Conservation (phyloP, 2,113 vertebrate genomes). For the Oreochromis spilurus region DNA sequence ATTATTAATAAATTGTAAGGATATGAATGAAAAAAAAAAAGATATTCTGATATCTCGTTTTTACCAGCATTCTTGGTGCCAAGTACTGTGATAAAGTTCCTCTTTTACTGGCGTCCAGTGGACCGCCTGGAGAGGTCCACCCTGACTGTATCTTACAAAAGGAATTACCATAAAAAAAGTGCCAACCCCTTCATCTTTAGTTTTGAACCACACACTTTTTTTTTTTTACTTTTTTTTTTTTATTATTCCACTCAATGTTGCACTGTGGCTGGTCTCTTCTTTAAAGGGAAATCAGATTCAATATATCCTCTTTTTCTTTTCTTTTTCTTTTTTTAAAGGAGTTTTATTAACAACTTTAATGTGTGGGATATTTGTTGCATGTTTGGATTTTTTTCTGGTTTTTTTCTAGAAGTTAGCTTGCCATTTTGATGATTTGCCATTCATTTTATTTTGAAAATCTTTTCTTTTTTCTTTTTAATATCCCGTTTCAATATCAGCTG, state of each 20-base stretch:
- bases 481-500: slow-evolving; percentile 55
- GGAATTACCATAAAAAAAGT: slow-evolving; percentile 76
- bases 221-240: not conserved
- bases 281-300: slow-evolving; percentile 60
- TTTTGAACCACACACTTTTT: slow-evolving; percentile 44
- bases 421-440: slow-evolving; percentile 57
- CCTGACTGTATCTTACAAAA: slow-evolving; percentile 69
- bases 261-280: slow-evolving; percentile 70
- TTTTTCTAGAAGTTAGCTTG: slow-evolving; percentile 34
- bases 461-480: slow-evolving; percentile 13
- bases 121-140: slow-evolving; percentile 60
- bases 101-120: slow-evolving; percentile 66
- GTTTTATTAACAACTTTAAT: slow-evolving; percentile 67
- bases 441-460: slow-evolving; percentile 40
- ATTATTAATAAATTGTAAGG: slow-evolving; percentile 76
- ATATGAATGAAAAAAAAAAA: slow-evolving; percentile 73
- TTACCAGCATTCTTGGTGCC: slow-evolving; percentile 81
- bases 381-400: slow-evolving; percentile 41
- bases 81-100: slow-evolving; percentile 79
- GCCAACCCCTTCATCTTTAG: slow-evolving; percentile 72
- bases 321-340: slow-evolving; percentile 8
- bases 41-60: slow-evolving; percentile 80
- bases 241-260: slow-evolving; percentile 56
- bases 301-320: slow-evolving; percentile 38
- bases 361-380: slow-evolving; percentile 70